Evolutionary conservation across 2,113 vertebrate species (phyloP).

Genomic region (Saccopteryx leptura): DNA sequence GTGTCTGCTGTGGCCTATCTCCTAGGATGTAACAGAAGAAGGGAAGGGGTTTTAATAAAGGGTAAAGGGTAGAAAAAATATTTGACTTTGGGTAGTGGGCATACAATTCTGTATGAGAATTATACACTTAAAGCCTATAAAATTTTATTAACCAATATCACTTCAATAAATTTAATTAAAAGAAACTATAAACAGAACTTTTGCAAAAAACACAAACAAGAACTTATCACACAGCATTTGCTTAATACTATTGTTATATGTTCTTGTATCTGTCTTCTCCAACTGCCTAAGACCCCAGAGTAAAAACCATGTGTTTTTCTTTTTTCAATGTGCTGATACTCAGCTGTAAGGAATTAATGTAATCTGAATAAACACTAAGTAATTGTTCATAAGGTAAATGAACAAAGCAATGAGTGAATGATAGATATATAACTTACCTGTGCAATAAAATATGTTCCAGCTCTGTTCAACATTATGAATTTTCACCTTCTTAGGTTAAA

Average conservation of each 20-base stretch:
- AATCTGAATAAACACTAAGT: conserved; percentile 25
- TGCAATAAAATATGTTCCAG: conserved; percentile 7
- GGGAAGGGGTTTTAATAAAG: neutral
- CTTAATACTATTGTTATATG: neutral
- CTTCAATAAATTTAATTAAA: neutral
- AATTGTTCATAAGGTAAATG: neutral
- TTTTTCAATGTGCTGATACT: neutral
- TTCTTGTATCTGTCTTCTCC: neutral
- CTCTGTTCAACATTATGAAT: neutral
- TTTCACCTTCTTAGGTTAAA: neutral
- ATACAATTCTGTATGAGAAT: neutral
- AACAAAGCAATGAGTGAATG: neutral
- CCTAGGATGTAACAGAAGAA: too few relatives aligned
- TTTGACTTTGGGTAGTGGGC: neutral
- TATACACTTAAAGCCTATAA: neutral
- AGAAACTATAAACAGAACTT: neutral
- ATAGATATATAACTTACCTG: neutral
- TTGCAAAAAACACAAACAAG: neutral
- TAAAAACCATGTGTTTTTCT: neutral
- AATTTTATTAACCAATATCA: neutral
- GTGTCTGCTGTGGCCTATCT: too few relatives aligned
- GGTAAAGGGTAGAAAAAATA: neutral
- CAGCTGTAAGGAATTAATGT: neutral
- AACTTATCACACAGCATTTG: neutral
- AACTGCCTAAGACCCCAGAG: neutral